These are phyloP conservation scores for Phasia obesa DNA, from an alignment of 2,888 invertebrate species.

Conservation along the genomic window DNA sequence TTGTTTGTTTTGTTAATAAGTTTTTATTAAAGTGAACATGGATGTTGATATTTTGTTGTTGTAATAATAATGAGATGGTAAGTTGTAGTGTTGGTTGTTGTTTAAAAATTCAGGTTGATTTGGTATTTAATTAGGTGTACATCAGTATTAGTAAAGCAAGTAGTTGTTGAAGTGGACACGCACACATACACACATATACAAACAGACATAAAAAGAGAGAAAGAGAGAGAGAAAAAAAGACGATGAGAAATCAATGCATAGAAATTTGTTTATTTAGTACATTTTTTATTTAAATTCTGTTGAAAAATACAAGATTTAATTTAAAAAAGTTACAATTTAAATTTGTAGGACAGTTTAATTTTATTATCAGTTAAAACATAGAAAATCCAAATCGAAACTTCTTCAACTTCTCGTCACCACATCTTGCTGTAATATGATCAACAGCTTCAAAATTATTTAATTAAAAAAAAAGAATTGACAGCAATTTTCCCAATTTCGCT, in stretches of 20 bases:
- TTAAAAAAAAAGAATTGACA: too few relatives aligned
- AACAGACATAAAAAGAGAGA: constrained; percentile 48
- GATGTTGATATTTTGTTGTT: not conserved
- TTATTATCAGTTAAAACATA: too few relatives aligned
- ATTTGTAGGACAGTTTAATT: too few relatives aligned
- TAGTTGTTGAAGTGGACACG: constrained; percentile 36
- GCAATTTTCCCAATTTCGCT: too few relatives aligned
- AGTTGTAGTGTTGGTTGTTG: constrained; percentile 44
- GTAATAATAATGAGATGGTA: not conserved
- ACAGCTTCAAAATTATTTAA: too few relatives aligned
- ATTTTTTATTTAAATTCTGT: not conserved
- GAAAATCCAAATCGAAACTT: too few relatives aligned
- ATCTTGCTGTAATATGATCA: too few relatives aligned
- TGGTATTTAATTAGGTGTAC: not conserved
- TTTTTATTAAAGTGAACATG: constrained; percentile 18
- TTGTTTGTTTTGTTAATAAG: constrained; percentile 16
- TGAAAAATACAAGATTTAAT: too few relatives aligned
- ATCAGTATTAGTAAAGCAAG: constrained; percentile 17
- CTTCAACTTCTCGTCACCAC: too few relatives aligned
- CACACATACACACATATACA: constrained; percentile 46
- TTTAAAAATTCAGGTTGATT: constrained; percentile 52
- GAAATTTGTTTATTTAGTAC: constrained; percentile 35
- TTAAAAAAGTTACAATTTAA: too few relatives aligned
- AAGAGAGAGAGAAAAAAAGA: constrained; percentile 28
- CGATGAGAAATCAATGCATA: constrained; percentile 55